Percentiles rank a stretch among this genome's conserved stretches.
Evolutionary conservation across 1,140 invertebrate species (phyloP).

Genomic region (Penaeus chinensis): DNA sequence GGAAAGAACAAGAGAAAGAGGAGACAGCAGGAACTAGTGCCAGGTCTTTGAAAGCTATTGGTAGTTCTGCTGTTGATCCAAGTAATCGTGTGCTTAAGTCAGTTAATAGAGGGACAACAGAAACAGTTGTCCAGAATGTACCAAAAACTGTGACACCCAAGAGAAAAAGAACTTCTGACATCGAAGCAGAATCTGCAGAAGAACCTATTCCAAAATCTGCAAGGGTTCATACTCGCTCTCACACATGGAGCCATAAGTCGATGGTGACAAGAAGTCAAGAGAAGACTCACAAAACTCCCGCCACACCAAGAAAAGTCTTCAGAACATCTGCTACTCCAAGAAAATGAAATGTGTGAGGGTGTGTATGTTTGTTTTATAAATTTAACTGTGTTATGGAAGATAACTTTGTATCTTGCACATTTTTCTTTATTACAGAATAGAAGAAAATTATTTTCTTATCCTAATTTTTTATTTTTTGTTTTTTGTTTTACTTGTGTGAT

Average conservation of each 20-base stretch:
- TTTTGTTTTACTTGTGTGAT: constrained; percentile 37
- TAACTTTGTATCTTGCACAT: neutral
- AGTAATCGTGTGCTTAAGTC: constrained; percentile 48
- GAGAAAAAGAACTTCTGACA: constrained; percentile 39
- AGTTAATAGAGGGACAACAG: constrained; percentile 43
- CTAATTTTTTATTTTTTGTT: constrained; percentile 2
- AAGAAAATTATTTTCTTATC: constrained; percentile 1
- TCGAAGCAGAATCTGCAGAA: constrained; percentile 27
- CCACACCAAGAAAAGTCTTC: neutral
- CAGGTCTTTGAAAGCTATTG: constrained; percentile 17
- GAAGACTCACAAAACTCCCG: constrained; percentile 69
- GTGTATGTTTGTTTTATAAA: neutral
- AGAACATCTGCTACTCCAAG: constrained; percentile 23
- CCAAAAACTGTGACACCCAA: constrained; percentile 20
- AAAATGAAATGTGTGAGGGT: constrained; percentile 8
- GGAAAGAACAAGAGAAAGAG: constrained; percentile 42
- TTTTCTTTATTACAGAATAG: neutral
- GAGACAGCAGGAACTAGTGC: constrained; percentile 49
- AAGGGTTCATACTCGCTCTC: constrained; percentile 56
- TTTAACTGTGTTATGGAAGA: constrained; percentile 4
- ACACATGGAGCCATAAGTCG: constrained; percentile 59
- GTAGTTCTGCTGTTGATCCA: constrained; percentile 27
- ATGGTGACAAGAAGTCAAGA: constrained; percentile 64
- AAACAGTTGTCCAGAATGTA: constrained; percentile 23
- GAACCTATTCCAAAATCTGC: constrained; percentile 48